Evolutionary conservation across 1,140 invertebrate species (phyloP), one percentile per base, ranked within the genome.

Genomic region (Pogonognathellus flavescens): DNA sequence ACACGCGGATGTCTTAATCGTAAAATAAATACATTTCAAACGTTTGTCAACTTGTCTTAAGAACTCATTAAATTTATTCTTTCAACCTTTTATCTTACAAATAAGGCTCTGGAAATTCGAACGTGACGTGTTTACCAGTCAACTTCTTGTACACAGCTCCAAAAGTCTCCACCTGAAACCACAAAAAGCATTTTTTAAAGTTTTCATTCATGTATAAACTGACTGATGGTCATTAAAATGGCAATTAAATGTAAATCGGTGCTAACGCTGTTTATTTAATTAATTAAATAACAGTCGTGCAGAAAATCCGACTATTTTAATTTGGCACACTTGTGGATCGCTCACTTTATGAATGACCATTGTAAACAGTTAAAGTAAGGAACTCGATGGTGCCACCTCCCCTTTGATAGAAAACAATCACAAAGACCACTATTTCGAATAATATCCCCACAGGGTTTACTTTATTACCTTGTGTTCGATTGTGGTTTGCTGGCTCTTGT

Each of bases 51-150:
- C 25, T 59, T 50, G 55, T 76, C 62, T 86, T 80, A 86, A 84
- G 60, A 82, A 72, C 31, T 81, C 83, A 87, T 87, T 41, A 3
- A 41, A 41, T 41, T 87, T 87, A 87, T 85, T 87, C 82, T 76
- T 50, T 31, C 41, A 76, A 49, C 70, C n/a, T 41, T 76, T 76
- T 57, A 66, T 31, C 88, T 96, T 95, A 97, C 94, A 96, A 94
- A 93, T 96, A 97, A 89, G 97, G 96, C 93, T 99, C 98, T 86
- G 97, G 98, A 92, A 99, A 99, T 93, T 99, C 98, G 91, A 99
- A 99, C 86, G 94, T 97, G 80, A 99, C 98, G 93, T 99, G 97
- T 90, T 99, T 97, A 88, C 98, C 98, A 88, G 98, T 99, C 87
- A 99, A 92, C 91, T 98, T 98, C 93, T 99, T 99, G 93, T 99